phyloP scores from a whole-genome alignment of 2,113 vertebrate genomes.

The Cephalopholis sonnerati region DNA sequence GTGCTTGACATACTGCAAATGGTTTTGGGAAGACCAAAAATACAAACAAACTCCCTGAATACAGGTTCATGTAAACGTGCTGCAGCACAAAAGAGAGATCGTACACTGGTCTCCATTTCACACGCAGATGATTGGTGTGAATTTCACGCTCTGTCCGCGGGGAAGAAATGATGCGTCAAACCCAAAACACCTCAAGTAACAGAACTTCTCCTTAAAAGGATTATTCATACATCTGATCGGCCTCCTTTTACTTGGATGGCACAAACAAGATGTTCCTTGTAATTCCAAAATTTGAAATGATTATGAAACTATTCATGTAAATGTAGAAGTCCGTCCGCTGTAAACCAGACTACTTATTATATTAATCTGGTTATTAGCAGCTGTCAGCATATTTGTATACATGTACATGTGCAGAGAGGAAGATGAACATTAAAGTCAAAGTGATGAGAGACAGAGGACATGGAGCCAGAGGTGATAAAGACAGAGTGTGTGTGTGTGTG shows the following conservation, averaged over 20 bases:
- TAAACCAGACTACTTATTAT: neutral
- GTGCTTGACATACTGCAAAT: neutral
- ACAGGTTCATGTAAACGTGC: neutral
- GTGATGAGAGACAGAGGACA: neutral
- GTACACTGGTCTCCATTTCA: too few species aligned
- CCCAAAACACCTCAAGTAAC: neutral
- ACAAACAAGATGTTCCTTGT: neutral
- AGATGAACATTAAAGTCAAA: neutral
- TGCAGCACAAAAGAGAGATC: neutral
- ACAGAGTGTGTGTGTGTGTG: neutral
- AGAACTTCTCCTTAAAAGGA: neutral
- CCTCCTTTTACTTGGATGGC: neutral
- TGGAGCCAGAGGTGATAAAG: neutral
- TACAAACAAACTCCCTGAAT: neutral
- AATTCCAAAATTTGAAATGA: neutral
- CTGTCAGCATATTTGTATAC: neutral
- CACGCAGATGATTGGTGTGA: neutral
- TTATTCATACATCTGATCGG: neutral
- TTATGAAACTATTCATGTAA: neutral
- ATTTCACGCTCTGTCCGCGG: neutral
- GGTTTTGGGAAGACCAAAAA: neutral
- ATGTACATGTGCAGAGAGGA: neutral
- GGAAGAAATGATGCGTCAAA: neutral
- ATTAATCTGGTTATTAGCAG: constrained; percentile 1
- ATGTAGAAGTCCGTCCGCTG: neutral